Evolutionary conservation across 37 sponge, comb jelly and placozoan genomes (phyloP).

Genomic region (Cladorhizidae sp.): DNA sequence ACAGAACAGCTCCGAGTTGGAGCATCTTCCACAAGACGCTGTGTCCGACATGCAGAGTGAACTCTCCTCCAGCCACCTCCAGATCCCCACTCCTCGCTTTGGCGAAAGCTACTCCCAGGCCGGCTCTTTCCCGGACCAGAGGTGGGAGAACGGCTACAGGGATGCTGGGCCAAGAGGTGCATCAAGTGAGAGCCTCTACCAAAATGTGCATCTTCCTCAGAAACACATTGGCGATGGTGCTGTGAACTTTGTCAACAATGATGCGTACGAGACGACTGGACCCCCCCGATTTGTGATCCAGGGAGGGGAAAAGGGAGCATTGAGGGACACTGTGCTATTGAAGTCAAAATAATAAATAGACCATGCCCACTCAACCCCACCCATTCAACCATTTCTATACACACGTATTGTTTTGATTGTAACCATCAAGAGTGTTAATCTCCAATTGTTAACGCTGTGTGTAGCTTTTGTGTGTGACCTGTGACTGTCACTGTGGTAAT

Average conservation of each 20-base stretch:
- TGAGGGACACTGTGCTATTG: too few relatives aligned
- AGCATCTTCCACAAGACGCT: neutral
- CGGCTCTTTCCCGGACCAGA: neutral
- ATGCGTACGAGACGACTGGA: slow-evolving; percentile 15
- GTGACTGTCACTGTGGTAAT: too few relatives aligned
- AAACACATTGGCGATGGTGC: slow-evolving; percentile 13
- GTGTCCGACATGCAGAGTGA: slow-evolving; percentile 19
- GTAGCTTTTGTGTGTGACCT: too few relatives aligned
- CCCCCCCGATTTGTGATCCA: slow-evolving; percentile 20
- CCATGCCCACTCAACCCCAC: too few relatives aligned
- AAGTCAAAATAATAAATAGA: too few relatives aligned
- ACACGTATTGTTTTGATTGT: too few relatives aligned
- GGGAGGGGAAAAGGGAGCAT: neutral
- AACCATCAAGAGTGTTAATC: too few relatives aligned
- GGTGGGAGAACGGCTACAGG: neutral
- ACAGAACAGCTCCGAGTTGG: slow-evolving; percentile 14
- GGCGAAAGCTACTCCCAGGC: slow-evolving; percentile 34
- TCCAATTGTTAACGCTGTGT: too few relatives aligned
- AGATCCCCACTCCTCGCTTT: neutral
- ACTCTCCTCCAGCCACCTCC: neutral
- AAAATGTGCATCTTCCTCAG: neutral
- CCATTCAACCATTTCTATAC: too few relatives aligned
- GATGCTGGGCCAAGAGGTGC: neutral
- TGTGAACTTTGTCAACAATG: slow-evolving; percentile 28
- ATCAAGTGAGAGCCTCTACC: too few relatives aligned